Evolutionary conservation across 2,797 vertebrate species (phyloP), one percentile per base, ranked within the genome.

Genomic region (Echeneis naucrates): DNA sequence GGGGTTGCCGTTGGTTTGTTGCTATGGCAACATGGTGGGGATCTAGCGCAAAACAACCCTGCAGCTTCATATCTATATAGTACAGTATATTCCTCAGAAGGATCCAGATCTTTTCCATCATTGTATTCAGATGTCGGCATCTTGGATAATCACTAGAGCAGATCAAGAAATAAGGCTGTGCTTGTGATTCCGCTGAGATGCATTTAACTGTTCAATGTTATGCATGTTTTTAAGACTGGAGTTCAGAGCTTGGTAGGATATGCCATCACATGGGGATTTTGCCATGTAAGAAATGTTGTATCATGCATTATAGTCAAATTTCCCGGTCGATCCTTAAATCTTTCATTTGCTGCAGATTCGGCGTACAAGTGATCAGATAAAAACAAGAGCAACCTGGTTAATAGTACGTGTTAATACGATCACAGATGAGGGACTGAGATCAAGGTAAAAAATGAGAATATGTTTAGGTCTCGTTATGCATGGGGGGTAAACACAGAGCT

Each of bases 1-100:
- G 50, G 21, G 23, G 48, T 35, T 71, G 24, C 37, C 1, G 0
- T 40, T 0, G 19, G 17, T 42, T 51, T 72, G 72, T 82, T 84
- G 66, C 77, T 62, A 86, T 85, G 69, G 62, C 66, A 80, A 85
- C 75, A 13, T 8, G 1, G 44, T 21, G 54, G 1, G 40, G 56
- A 57, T 56, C 27, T 33, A 2, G 42, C 0, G 2, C 16, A 40
- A 35, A 73, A 42, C 52, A 11, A 45, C 19, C 51, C 47, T 52
- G 2, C 33, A 50, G 33, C 7, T 13, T 10, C n/a, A 61, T 10
- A 40, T 11, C 57, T 6, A 26, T 35, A 21, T 4, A 57, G 5
- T 5, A 24, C 35, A 30, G 13, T n/a, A 44, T 37, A 63, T 56
- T 55, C n/a, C 8, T 65, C 17, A 58, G 55, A 56, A 37, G 3